These are phyloP conservation scores for Cosmopolites sordidus DNA, from an alignment of 2,888 invertebrate genomes.

Conservation along the genomic window DNA sequence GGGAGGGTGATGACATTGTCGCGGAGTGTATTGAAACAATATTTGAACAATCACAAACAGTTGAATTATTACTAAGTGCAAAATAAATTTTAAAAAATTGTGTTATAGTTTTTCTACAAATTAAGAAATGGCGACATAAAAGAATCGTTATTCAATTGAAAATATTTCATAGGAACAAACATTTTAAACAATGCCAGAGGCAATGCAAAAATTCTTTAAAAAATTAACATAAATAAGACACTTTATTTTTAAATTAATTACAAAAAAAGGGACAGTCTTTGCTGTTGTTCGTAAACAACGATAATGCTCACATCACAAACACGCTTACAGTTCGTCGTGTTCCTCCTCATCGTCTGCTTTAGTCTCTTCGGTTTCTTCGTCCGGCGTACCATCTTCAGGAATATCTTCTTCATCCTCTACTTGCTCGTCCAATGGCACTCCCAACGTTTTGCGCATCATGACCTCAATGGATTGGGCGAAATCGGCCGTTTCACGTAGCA, in stretches of 20 bases:
- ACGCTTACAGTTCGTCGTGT: slow-evolving; percentile 43
- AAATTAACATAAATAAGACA: slow-evolving; percentile 19
- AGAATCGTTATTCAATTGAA: too few relatives aligned
- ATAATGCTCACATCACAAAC: slow-evolving; percentile 5
- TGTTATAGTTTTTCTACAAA: too few relatives aligned
- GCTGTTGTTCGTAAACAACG: slow-evolving; percentile 20
- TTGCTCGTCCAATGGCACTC: slow-evolving; percentile 70
- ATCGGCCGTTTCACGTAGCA: slow-evolving; percentile 77
- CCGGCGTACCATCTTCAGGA: slow-evolving; percentile 48
- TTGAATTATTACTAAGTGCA: too few relatives aligned
- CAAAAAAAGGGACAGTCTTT: slow-evolving; percentile 22
- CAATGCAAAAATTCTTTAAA: background rate
- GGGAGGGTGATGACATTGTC: too few relatives aligned
- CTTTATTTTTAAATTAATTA: slow-evolving; percentile 17
- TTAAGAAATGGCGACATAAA: too few relatives aligned
- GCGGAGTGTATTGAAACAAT: too few relatives aligned
- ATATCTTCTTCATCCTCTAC: slow-evolving; percentile 50
- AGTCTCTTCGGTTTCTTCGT: slow-evolving; percentile 46
- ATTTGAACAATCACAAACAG: too few relatives aligned
- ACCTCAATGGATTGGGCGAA: slow-evolving; percentile 89
- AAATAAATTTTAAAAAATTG: too few relatives aligned
- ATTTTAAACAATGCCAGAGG: too few relatives aligned
- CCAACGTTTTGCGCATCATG: slow-evolving; percentile 79
- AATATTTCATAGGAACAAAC: too few relatives aligned
- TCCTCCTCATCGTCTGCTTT: slow-evolving; percentile 41